Conservation (phyloP, 2,113 vertebrate genomes). For the Phyllostomus hastatus region DNA sequence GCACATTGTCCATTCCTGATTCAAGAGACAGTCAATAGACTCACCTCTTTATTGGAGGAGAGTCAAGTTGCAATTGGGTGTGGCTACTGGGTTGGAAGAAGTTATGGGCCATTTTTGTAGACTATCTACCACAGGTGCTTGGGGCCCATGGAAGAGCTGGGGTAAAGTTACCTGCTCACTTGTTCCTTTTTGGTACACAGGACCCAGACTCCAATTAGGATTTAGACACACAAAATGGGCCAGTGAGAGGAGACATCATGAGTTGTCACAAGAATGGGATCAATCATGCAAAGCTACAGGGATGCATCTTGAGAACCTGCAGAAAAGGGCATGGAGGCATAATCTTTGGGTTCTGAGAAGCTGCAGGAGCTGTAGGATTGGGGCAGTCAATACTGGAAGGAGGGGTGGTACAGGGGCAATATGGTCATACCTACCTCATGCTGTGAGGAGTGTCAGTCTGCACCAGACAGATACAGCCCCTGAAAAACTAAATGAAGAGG, state of each 20-base stretch:
- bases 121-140: background rate
- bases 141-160: background rate
- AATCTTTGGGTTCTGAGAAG: too few relatives aligned
- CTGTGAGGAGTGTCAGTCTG: background rate
- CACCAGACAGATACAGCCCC: background rate
- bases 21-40: background rate
- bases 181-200: background rate
- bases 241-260: background rate
- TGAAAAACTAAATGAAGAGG: background rate
- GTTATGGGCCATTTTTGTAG: background rate
- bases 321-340: background rate
- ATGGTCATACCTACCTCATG: rapidly evolving
- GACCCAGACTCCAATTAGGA: background rate
- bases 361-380: too few relatives aligned
- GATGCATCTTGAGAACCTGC: too few relatives aligned
- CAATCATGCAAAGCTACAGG: background rate
- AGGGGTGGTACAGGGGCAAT: background rate
- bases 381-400: background rate
- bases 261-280: background rate
- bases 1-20: background rate
- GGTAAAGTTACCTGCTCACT: background rate
- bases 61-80: background rate
- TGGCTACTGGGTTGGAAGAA: background rate
- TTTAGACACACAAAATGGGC: too few relatives aligned
- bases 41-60: background rate